These are phyloP conservation scores for Calephelis virginiensis DNA, from an alignment of 1,140 invertebrate genomes.

Conservation along the genomic window DNA sequence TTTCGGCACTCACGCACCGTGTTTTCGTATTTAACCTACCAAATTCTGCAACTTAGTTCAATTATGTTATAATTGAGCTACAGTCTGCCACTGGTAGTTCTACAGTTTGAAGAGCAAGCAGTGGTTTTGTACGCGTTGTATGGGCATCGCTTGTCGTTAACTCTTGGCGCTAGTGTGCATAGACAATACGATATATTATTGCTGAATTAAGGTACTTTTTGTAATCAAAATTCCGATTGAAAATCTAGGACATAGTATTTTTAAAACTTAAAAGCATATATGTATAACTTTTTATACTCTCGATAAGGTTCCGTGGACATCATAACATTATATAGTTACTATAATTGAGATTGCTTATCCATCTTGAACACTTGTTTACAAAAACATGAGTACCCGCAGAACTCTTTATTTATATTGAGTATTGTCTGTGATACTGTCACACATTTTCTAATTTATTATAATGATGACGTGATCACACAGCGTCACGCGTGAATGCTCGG, in stretches of 20 bases:
- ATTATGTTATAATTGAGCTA: constrained; percentile 29
- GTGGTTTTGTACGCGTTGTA: constrained; percentile 61
- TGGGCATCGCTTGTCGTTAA: constrained; percentile 76
- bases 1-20: constrained; percentile 50
- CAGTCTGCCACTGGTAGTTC: constrained; percentile 27
- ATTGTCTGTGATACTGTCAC: constrained; percentile 35
- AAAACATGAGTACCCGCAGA: background rate
- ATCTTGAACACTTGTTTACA: background rate
- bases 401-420: constrained; percentile 21
- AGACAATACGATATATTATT: constrained; percentile 32
- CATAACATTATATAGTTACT: no score
- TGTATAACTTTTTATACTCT: no score
- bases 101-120: constrained; percentile 32
- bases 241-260: no score
- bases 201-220: constrained; percentile 26
- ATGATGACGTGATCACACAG: constrained; percentile 43
- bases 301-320: no score
- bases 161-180: constrained; percentile 55
- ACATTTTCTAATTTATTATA: constrained; percentile 29
- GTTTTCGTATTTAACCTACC: constrained; percentile 58
- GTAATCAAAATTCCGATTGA: background rate
- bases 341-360: no score
- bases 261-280: no score
- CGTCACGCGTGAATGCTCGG: constrained; percentile 76
- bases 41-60: constrained; percentile 41